Percentiles rank a stretch among this genome's conserved stretches.
Evolutionary conservation across 2,797 vertebrate species (phyloP).

Genomic region (Anguilla megastoma): DNA sequence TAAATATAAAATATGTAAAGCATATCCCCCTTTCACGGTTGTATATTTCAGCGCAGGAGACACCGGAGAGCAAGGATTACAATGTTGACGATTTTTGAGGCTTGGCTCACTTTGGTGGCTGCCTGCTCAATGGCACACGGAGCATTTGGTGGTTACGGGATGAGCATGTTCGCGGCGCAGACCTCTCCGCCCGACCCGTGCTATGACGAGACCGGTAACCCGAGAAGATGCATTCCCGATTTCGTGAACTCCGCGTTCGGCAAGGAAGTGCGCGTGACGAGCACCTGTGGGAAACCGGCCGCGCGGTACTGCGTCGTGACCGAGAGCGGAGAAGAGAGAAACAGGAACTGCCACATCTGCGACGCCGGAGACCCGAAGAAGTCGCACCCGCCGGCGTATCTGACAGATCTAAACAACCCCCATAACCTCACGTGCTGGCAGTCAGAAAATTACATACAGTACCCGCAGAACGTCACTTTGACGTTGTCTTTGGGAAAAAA

Average conservation of each 20-base stretch:
- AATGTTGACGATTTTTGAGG: slow-evolving; percentile 76
- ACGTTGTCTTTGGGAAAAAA: slow-evolving; percentile 94
- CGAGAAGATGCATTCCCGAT: slow-evolving; percentile 96
- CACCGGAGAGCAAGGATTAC: slow-evolving; percentile 62
- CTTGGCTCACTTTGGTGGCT: slow-evolving; percentile 81
- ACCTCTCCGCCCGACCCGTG: slow-evolving; percentile 93
- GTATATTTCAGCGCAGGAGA: slow-evolving; percentile 38
- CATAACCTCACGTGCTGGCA: slow-evolving; percentile 99
- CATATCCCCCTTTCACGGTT: slow-evolving; percentile 33
- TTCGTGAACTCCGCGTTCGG: slow-evolving; percentile 98
- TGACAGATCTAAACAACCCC: slow-evolving; percentile 98
- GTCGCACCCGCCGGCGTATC: slow-evolving; percentile 87
- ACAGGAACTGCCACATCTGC: slow-evolving; percentile 91
- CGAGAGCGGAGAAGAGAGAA: slow-evolving; percentile 87
- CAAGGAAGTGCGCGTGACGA: slow-evolving; percentile 93
- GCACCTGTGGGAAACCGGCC: slow-evolving; percentile 88
- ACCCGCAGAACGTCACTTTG: slow-evolving; percentile 93
- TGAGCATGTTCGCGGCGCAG: slow-evolving; percentile 91
- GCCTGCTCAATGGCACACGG: slow-evolving; percentile 75
- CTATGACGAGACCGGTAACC: slow-evolving; percentile 93
- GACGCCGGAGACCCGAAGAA: slow-evolving; percentile 90
- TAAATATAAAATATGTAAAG: slow-evolving; percentile 26
- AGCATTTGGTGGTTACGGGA: slow-evolving; percentile 78
- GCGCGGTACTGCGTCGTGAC: slow-evolving; percentile 90
- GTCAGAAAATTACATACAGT: slow-evolving; percentile 92